phyloP scores from a whole-genome alignment of 2,113 vertebrate genomes.

The Actinemys pallida region DNA sequence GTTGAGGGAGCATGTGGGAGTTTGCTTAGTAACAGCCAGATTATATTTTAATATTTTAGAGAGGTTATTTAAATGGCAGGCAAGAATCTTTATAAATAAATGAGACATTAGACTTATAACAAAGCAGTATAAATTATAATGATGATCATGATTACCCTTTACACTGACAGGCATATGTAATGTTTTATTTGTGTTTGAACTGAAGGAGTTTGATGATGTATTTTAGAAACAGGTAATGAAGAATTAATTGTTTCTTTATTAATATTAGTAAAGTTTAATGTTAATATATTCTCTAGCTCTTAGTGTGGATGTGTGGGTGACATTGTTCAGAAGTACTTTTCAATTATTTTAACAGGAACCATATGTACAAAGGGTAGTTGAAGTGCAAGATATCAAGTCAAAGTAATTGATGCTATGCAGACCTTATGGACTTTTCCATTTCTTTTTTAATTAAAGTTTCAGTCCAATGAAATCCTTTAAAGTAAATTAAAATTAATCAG shows the following conservation, averaged over 20 bases:
- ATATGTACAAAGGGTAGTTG: conserved; percentile 68
- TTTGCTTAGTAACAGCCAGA: conserved; percentile 19
- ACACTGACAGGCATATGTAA: conserved; percentile 61
- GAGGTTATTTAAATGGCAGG: conserved; percentile 54
- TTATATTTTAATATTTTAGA: conserved; percentile 35
- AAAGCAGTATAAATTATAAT: conserved; percentile 55
- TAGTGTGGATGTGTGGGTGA: conserved; percentile 78
- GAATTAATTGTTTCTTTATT: conserved; percentile 72
- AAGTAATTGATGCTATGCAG: conserved; percentile 72
- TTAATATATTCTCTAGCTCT: conserved; percentile 72
- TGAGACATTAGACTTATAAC: conserved; percentile 50
- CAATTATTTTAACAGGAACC: conserved; percentile 77
- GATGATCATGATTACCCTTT: conserved; percentile 57
- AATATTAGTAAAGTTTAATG: conserved; percentile 77
- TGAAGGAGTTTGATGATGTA: conserved; percentile 36
- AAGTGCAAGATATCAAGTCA: conserved; percentile 50
- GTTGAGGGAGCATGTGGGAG: conserved; percentile 25
- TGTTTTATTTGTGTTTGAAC: conserved; percentile 67
- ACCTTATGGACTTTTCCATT: conserved; percentile 66
- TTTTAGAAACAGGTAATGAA: conserved; percentile 74
- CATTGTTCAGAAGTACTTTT: conserved; percentile 76
- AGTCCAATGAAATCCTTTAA: conserved; percentile 72
- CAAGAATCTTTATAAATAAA: conserved; percentile 62
- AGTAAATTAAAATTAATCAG: conserved; percentile 77
- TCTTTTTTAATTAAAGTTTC: conserved; percentile 75